These are phyloP conservation scores for Coturnix japonica DNA, from an alignment of 2,113 vertebrate species.

Conservation along the genomic window DNA sequence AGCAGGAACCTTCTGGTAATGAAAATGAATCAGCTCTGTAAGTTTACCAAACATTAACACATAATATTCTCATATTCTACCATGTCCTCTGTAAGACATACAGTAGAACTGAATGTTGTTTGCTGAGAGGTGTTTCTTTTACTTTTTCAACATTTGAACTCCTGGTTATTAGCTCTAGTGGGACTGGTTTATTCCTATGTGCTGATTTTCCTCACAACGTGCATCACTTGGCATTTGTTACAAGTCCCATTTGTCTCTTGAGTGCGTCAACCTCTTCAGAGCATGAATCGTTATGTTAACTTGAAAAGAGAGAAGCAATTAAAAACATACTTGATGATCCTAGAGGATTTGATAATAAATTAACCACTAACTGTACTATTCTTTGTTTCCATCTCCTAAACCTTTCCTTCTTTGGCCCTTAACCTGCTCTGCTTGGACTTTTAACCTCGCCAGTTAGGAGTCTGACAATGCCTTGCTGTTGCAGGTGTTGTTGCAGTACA, in stretches of 20 bases:
- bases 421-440: background rate
- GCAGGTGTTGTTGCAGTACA: background rate
- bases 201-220: background rate
- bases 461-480: background rate
- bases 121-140: background rate
- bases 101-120: background rate
- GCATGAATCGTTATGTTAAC: background rate
- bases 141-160: background rate
- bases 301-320: background rate
- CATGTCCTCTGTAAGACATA: background rate
- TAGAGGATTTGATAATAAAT: background rate
- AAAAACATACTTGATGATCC: background rate
- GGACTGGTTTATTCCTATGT: background rate
- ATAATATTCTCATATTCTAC: background rate
- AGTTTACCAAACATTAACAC: slow-evolving; percentile 13
- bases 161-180: background rate
- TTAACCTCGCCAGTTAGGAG: background rate
- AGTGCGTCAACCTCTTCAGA: background rate
- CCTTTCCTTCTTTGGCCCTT: background rate
- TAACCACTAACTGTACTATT: background rate
- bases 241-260: background rate
- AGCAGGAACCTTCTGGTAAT: slow-evolving; percentile 8
- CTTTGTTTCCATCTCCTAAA: background rate
- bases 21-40: slow-evolving; percentile 51
- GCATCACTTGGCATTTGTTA: background rate